Evolutionary conservation across 2,113 vertebrate genomes (phyloP).

Genomic region (Struthio camelus): DNA sequence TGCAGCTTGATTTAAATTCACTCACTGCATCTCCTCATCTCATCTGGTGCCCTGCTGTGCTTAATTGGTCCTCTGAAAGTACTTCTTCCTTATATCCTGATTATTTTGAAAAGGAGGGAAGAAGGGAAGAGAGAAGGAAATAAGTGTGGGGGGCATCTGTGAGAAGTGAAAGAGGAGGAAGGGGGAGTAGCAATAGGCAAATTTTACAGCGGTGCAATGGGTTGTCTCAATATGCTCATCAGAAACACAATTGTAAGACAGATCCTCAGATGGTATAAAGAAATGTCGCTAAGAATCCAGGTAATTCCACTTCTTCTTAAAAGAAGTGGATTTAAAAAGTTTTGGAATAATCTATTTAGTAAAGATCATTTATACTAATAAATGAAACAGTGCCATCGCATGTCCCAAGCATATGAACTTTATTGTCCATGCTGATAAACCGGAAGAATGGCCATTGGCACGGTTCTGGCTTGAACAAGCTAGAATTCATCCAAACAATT

Average conservation of each 20-base stretch:
- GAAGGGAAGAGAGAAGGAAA: background rate
- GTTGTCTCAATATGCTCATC: background rate
- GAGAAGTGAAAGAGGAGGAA: background rate
- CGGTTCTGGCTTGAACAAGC: background rate
- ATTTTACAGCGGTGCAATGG: background rate
- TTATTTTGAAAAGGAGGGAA: conserved; percentile 18
- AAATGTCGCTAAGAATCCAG: background rate
- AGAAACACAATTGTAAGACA: background rate
- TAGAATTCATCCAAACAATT: background rate
- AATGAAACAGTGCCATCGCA: background rate
- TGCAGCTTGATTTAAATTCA: conserved; percentile 65
- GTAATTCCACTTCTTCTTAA: background rate
- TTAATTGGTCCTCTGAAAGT: conserved; percentile 54
- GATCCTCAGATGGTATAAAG: background rate
- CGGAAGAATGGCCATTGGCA: background rate
- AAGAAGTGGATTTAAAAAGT: background rate
- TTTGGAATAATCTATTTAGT: background rate
- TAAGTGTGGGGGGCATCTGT: background rate
- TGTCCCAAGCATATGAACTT: background rate
- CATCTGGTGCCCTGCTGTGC: conserved; percentile 38
- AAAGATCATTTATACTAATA: background rate
- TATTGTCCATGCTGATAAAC: background rate
- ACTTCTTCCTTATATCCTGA: conserved; percentile 40
- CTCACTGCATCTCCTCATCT: conserved; percentile 13
- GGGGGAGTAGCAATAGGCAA: background rate